phyloP scores from a whole-genome alignment of 2,888 invertebrate genomes.

The Athalia rosae region DNA sequence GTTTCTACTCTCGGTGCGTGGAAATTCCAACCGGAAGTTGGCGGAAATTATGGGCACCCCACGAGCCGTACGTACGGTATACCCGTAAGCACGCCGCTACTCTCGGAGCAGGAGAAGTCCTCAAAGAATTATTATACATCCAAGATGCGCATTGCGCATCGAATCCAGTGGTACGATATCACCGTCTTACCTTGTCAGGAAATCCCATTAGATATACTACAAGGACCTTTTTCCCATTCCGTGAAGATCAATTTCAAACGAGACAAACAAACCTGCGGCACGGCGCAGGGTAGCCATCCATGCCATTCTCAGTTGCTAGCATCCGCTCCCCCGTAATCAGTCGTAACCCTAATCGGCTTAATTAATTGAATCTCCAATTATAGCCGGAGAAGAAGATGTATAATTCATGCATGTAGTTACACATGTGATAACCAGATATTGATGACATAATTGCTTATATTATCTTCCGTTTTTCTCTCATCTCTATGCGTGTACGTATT shows the following conservation, averaged over 20 bases:
- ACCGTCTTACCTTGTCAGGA: slow-evolving; percentile 10
- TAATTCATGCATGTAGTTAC: background rate
- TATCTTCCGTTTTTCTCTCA: background rate
- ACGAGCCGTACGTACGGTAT: too few species aligned
- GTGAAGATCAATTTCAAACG: slow-evolving; percentile 2
- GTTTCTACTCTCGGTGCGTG: background rate
- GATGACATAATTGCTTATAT: background rate
- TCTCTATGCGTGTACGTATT: background rate
- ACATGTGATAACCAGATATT: background rate
- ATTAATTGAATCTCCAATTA: slow-evolving; percentile 30
- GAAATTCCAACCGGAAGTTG: slow-evolving; percentile 4
- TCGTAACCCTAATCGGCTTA: slow-evolving; percentile 5
- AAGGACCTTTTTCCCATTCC: background rate
- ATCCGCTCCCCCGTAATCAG: too few species aligned
- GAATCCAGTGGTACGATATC: background rate
- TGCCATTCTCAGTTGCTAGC: too few species aligned
- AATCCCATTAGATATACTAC: slow-evolving; percentile 9
- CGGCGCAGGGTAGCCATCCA: background rate
- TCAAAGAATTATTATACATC: slow-evolving; percentile 15
- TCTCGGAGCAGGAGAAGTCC: background rate
- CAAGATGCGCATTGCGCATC: too few species aligned
- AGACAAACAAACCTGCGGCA: background rate
- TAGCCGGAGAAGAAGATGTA: background rate
- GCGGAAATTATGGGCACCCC: too few species aligned
- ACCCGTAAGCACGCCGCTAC: too few species aligned